These are phyloP conservation scores for Empidonax alnorum DNA, from an alignment of 2,113 vertebrate genomes.

Conservation along the genomic window DNA sequence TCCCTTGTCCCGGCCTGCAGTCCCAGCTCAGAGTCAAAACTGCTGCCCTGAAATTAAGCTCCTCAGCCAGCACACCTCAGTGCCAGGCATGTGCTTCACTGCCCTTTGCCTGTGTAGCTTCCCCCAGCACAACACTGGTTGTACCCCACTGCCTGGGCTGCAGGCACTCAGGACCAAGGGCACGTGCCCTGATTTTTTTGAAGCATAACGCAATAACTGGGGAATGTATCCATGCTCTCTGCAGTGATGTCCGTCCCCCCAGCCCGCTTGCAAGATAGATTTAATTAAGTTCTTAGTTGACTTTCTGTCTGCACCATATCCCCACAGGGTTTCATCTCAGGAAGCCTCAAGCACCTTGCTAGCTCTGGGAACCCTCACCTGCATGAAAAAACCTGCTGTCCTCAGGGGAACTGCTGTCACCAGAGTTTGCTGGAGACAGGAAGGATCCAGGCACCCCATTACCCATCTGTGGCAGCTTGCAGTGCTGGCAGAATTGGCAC, in stretches of 20 bases:
- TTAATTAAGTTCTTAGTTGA: neutral
- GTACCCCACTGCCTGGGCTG: accelerated
- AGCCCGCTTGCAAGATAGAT: neutral
- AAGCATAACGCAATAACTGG: neutral
- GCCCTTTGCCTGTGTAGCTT: neutral
- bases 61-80: accelerated
- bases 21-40: neutral
- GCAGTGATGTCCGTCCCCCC: neutral
- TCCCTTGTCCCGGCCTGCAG: neutral
- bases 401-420: neutral
- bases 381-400: accelerated
- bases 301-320: neutral
- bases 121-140: neutral
- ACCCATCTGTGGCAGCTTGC: accelerated
- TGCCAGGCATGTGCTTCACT: neutral
- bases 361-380: neutral
- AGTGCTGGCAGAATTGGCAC: neutral
- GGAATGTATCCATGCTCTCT: neutral
- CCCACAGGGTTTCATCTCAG: neutral
- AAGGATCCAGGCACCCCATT: neutral
- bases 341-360: neutral
- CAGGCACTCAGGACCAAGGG: neutral
- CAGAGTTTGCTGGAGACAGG: neutral
- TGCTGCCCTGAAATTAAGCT: neutral
- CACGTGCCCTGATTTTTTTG: neutral